Conservation (phyloP, 2,888 invertebrate species). For the Theristus sp. region DNA sequence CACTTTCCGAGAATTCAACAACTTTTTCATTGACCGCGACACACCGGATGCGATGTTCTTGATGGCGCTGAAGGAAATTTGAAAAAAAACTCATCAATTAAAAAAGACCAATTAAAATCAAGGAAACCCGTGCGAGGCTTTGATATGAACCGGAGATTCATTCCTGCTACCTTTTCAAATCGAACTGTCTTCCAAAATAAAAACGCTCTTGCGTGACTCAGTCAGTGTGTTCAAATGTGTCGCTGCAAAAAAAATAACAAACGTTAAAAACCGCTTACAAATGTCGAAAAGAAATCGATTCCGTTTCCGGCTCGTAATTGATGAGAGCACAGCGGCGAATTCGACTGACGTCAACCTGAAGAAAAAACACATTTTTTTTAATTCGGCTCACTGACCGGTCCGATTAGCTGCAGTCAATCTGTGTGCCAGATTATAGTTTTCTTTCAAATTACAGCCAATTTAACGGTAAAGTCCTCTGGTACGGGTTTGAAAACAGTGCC, state of each 20-base stretch:
- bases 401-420: too few relatives aligned
- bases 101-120: constrained; percentile 1
- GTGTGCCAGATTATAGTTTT: too few relatives aligned
- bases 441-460: too few relatives aligned
- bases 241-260: too few relatives aligned
- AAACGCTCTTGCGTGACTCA: background rate
- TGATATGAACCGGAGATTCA: too few relatives aligned
- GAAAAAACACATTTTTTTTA: constrained; percentile 4
- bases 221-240: too few relatives aligned
- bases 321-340: constrained; percentile 72
- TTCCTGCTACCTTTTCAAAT: too few relatives aligned
- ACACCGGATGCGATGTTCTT: constrained; percentile 74
- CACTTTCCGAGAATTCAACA: constrained; percentile 50
- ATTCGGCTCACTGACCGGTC: too few relatives aligned
- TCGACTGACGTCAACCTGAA: constrained; percentile 60
- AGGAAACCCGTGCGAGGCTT: background rate
- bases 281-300: constrained; percentile 74
- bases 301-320: constrained; percentile 65
- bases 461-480: too few relatives aligned
- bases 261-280: constrained; percentile 40
- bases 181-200: background rate
- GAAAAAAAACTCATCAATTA: background rate
- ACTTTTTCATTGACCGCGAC: constrained; percentile 72
- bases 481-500: too few relatives aligned
- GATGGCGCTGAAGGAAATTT: constrained; percentile 44